Evolutionary conservation across 2,797 vertebrate species (phyloP).

Genomic region (Mormyrops boulengeri): DNA sequence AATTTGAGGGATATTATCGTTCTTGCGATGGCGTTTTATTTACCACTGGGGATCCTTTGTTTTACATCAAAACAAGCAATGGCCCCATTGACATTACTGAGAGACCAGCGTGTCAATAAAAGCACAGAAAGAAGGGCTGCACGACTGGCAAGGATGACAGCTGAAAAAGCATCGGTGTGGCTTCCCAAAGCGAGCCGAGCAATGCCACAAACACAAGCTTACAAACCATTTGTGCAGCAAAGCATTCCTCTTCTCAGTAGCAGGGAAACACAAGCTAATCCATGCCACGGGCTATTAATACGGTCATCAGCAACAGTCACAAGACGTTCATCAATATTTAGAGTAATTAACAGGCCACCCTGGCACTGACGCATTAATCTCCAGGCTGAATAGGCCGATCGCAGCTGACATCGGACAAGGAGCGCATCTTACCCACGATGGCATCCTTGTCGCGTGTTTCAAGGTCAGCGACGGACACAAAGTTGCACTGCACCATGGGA

Average conservation of each 20-base stretch:
- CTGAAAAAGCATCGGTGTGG: background rate
- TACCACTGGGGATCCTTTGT: background rate
- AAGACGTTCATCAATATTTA: slow-evolving; percentile 44
- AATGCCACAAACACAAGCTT: background rate
- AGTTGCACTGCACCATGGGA: slow-evolving; percentile 85
- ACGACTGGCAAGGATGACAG: background rate
- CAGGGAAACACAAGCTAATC: slow-evolving; percentile 41
- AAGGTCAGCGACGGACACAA: slow-evolving; percentile 77
- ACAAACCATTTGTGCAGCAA: background rate
- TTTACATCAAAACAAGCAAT: background rate
- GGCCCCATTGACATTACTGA: background rate
- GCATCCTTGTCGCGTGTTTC: slow-evolving; percentile 79
- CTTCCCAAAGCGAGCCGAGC: background rate
- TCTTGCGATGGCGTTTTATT: background rate
- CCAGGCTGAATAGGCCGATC: background rate
- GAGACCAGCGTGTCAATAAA: background rate
- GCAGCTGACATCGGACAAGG: background rate
- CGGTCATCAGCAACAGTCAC: slow-evolving; percentile 50
- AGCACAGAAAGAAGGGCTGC: background rate
- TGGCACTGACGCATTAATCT: slow-evolving; percentile 29
- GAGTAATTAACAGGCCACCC: slow-evolving; percentile 45
- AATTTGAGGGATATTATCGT: background rate
- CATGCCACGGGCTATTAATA: slow-evolving; percentile 41
- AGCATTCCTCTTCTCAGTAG: background rate
- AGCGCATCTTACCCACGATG: slow-evolving; percentile 73